Base-by-base conservation (phyloP, 2,888 invertebrate genomes). In the Dexiosoma caninum region DNA sequence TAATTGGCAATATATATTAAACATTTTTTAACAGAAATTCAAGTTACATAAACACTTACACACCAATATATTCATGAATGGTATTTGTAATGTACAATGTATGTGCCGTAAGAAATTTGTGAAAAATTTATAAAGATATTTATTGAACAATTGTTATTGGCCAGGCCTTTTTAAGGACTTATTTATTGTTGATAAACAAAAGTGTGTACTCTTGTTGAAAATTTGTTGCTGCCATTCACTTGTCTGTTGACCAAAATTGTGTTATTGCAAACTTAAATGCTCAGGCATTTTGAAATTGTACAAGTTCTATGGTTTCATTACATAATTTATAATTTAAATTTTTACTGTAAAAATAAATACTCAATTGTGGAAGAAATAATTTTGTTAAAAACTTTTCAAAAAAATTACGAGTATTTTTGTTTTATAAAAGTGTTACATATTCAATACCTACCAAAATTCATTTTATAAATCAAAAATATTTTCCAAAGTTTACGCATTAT, bases 1-100 rank as follows among this genome's bases (percentile, higher is more conserved):
- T 72, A 62, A 62, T 62, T 62, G 72, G 53, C 42, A 49, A 51
- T 7, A 60, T n/a, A n/a, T n/a, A n/a, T n/a, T n/a, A n/a, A n/a
- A n/a, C n/a, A 57, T 57, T 12, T 3, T n/a, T 57, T 19, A 5
- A 35, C 19, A 35, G 0, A 21, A 2, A n/a, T 37, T 27, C 27
- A 27, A 27, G n/a, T 35, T 19, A 6, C 21, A 55, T 23, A 4
- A 12, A 7, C 49, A 49, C n/a, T n/a, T n/a, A n/a, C 9, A 23
- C n/a, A 49, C 19, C n/a, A n/a, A n/a, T n/a, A n/a, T n/a, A n/a
- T n/a, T n/a, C n/a, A n/a, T n/a, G n/a, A 7, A 19, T 6, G 4
- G 4, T 27, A 27, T 27, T 27, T 44, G 42, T 9, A 42, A 0
- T 14, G 14, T 7, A 6, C 16, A 8, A 4, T 14, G 53, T 23